These are phyloP conservation scores for Lochmaea crataegi DNA, from an alignment of 2,888 invertebrate species.

Conservation along the genomic window DNA sequence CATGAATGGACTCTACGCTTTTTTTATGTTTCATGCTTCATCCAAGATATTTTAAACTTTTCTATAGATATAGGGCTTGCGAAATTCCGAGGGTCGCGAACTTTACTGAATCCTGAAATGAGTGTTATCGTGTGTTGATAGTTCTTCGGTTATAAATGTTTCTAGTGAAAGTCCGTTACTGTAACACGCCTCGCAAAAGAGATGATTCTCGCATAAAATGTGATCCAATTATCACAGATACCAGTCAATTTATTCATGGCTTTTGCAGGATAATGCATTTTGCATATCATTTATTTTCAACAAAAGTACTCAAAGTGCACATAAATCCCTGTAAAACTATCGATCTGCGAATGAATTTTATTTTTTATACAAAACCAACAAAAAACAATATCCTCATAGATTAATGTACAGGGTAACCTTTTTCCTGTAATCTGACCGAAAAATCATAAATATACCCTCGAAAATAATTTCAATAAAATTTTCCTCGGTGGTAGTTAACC, in stretches of 20 bases:
- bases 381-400: background rate
- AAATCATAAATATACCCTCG: background rate
- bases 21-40: too few relatives aligned
- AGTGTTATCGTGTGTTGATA: too few relatives aligned
- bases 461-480: constrained; percentile 11
- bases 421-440: too few relatives aligned
- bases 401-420: too few relatives aligned
- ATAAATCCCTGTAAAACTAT: constrained; percentile 33
- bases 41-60: too few relatives aligned
- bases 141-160: background rate
- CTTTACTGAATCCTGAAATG: too few relatives aligned
- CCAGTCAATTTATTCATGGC: constrained; percentile 53
- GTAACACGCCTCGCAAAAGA: constrained; percentile 1
- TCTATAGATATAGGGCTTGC: too few relatives aligned
- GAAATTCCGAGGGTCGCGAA: too few relatives aligned
- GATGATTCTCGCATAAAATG: constrained; percentile 51
- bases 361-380: background rate
- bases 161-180: constrained; percentile 12
- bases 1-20: too few relatives aligned
- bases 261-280: constrained; percentile 46
- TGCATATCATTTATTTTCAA: constrained; percentile 46
- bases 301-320: constrained; percentile 41
- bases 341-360: background rate
- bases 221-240: constrained; percentile 57
- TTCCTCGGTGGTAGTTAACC: constrained; percentile 14